These are phyloP conservation scores for Polydesmus complanatus DNA, from an alignment of 2,888 invertebrate genomes.

Conservation along the genomic window DNA sequence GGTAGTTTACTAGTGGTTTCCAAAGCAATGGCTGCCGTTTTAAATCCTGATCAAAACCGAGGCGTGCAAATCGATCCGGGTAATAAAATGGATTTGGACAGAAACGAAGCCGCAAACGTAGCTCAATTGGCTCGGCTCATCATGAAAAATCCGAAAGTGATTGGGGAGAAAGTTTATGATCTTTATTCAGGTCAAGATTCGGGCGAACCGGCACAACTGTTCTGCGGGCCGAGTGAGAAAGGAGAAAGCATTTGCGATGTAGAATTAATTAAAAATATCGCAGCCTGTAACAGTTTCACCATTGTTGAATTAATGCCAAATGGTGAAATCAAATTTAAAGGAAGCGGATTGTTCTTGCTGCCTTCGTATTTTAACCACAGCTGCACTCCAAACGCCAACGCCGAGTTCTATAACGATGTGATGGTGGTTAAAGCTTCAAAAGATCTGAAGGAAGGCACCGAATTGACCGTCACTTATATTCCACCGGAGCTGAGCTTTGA, in stretches of 20 bases:
- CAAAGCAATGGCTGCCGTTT: not conserved
- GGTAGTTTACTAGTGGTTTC: not conserved
- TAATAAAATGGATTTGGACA: not conserved
- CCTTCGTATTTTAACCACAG: slow-evolving; percentile 5
- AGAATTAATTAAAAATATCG: not conserved
- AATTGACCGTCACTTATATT: not conserved
- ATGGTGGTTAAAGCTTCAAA: not conserved
- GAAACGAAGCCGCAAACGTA: not conserved
- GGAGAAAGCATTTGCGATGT: slow-evolving; percentile 2
- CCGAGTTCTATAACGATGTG: slow-evolving; percentile 1
- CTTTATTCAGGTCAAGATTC: not conserved
- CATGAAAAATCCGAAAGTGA: slow-evolving; percentile 8
- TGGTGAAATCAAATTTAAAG: not conserved
- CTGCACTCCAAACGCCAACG: not conserved
- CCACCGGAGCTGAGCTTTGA: not conserved
- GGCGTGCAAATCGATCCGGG: not conserved
- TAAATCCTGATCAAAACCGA: too few species aligned
- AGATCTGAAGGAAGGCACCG: not conserved
- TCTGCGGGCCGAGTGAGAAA: slow-evolving; percentile 1
- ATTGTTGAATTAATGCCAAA: too few species aligned
- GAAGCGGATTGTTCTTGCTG: not conserved
- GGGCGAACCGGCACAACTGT: not conserved
- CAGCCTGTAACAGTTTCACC: not conserved
- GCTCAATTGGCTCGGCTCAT: not conserved
- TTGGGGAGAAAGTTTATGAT: not conserved